Evolutionary conservation across 2,113 vertebrate genomes (phyloP), one percentile per base, ranked within the genome.

Genomic region (Coregonus clupeaformis): DNA sequence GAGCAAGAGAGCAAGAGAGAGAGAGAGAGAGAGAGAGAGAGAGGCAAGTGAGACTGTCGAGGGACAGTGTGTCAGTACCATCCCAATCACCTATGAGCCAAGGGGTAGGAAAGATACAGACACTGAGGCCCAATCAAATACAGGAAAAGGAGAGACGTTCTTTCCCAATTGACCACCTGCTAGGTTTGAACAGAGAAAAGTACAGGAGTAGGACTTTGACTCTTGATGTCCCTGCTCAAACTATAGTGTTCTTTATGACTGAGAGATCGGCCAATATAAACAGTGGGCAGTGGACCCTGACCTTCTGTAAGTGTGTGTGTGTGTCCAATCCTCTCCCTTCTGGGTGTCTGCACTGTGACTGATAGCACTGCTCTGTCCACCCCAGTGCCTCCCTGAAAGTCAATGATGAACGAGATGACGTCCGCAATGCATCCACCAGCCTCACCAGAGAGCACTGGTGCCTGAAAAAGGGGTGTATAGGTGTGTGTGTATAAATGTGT

Each of bases 301-400:
- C 55, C 14, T 18, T 59, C 14, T 59, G 55, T 59, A 11, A 27
- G 27, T 27, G 27, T 27, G 27, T 2, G 27, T 2, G 27, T 27
- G 27, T 27, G 27, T 27, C 27, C 1, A 27, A 27, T 27, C 2
- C 27, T 27, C 27, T 27, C 27, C 27, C 27, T 27, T 2, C 27
- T 27, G 27, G 27, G 27, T 27, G 27, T 65, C 63, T 65, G 24
- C 25, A 13, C 12, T 24, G n/a, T 65, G 63, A 65, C 25, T 27
- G 63, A 29, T 65, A 65, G 25, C 63, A 9, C 14, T 65, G 63
- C 25, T 27, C 25, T 65, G 63, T 29, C 63, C 63, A 65, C 25
- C 63, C 14, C 63, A 65, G 22, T 65, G 63, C 22, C 63, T 65
- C 25, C 25, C 63, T 65, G 25, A 65, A 65, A 65, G 63, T 65